phyloP scores from a whole-genome alignment of 1,140 invertebrate genomes.

The Drosophila tsacasi region DNA sequence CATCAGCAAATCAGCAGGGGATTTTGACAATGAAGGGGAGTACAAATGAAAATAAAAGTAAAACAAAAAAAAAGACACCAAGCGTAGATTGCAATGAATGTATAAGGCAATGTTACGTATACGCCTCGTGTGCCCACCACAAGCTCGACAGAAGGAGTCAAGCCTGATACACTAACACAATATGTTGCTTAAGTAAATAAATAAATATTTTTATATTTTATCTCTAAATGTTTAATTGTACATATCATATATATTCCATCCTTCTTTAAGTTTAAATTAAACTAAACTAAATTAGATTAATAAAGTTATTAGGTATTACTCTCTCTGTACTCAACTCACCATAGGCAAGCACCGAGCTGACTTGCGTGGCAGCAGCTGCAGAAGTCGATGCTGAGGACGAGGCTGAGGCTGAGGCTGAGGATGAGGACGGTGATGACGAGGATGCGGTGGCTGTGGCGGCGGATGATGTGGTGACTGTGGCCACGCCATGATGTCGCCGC shows the following conservation, averaged over 20 bases:
- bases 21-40: constrained; percentile 20
- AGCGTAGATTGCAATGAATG: constrained; percentile 21
- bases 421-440: constrained; percentile 18
- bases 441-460: constrained; percentile 20
- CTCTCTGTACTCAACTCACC: constrained; percentile 36
- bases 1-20: constrained; percentile 34
- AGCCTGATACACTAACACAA: not conserved
- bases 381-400: constrained; percentile 21
- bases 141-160: not conserved
- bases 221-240: not conserved
- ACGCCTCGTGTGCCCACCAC: constrained; percentile 35
- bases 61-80: constrained; percentile 8
- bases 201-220: not conserved
- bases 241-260: fast-evolving
- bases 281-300: not conserved
- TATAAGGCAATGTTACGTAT: constrained; percentile 57
- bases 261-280: not conserved
- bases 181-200: not conserved
- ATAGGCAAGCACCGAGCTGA: constrained; percentile 45
- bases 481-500: constrained; percentile 51
- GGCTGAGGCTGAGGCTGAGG: constrained; percentile 8
- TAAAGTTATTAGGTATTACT: not conserved
- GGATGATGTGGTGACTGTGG: constrained; percentile 42
- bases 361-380: constrained; percentile 32
- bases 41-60: constrained; percentile 11